These are phyloP conservation scores for Chymomyza costata DNA, from an alignment of 1,140 invertebrate genomes.

Conservation along the genomic window DNA sequence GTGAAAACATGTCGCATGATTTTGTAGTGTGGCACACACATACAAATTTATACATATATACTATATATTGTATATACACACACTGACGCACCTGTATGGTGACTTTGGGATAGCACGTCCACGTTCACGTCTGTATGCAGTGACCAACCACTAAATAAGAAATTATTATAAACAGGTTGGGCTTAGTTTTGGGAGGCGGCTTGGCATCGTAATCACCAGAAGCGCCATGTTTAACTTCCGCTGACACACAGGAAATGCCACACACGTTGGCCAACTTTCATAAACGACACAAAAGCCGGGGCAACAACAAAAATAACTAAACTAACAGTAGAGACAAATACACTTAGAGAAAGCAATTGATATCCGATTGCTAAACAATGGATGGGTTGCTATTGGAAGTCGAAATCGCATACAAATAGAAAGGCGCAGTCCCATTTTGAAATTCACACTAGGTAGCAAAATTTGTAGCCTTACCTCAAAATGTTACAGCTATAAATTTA, in stretches of 20 bases:
- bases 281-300: conserved; percentile 29
- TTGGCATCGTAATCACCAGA: conserved; percentile 35
- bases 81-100: conserved; percentile 4
- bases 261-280: conserved; percentile 53
- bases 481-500: no score
- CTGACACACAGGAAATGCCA: conserved; percentile 42
- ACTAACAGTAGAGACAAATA: neutral
- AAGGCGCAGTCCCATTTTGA: no score
- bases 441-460: no score
- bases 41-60: no score
- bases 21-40: no score
- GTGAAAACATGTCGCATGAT: conserved; percentile 46
- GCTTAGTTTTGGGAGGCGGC: conserved; percentile 19
- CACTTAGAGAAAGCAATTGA: neutral
- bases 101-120: neutral
- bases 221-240: conserved; percentile 53
- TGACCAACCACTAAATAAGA: conserved; percentile 57
- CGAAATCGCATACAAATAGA: no score
- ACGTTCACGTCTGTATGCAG: neutral
- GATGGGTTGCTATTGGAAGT: no score
- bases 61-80: no score
- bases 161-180: conserved; percentile 63
- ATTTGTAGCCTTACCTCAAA: no score
- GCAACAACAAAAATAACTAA: conserved; percentile 11
- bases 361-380: no score